phyloP scores from a whole-genome alignment of 1,140 invertebrate species.

The Bombus pascuorum region DNA sequence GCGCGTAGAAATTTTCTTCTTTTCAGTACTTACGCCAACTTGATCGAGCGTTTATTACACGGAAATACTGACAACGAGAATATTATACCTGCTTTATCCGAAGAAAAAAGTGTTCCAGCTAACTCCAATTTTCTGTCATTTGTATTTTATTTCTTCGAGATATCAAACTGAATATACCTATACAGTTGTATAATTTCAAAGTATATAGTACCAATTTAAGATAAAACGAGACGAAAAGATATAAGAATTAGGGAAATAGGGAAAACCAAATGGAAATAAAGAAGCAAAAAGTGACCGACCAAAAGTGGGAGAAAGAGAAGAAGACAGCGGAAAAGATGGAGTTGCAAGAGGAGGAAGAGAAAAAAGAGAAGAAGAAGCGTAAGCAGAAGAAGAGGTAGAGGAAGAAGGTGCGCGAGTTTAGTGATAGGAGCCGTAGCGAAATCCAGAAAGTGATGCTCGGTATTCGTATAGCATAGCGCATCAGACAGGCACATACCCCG shows the following conservation, averaged over 20 bases:
- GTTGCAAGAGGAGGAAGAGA: slow-evolving; percentile 29
- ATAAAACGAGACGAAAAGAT: not conserved
- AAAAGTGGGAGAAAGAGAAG: not conserved
- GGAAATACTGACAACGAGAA: no score
- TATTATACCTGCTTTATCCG: no score
- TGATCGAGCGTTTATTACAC: no score
- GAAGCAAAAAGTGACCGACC: not conserved
- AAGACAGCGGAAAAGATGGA: not conserved
- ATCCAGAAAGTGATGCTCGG: slow-evolving; percentile 58
- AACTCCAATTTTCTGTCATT: no score
- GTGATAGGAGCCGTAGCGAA: slow-evolving; percentile 32
- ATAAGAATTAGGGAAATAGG: not conserved
- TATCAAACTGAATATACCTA: no score
- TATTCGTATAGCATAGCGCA: slow-evolving; percentile 73
- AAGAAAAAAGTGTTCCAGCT: no score
- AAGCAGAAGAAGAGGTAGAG: slow-evolving; percentile 25
- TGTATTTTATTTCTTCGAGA: no score
- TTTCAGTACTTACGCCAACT: not conserved
- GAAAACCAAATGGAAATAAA: slow-evolving; percentile 29
- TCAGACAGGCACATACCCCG: slow-evolving; percentile 82
- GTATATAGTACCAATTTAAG: not conserved
- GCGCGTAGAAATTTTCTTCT: not conserved
- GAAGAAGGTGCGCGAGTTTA: slow-evolving; percentile 50
- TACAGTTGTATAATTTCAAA: no score
- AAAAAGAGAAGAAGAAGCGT: slow-evolving; percentile 60